Base-by-base conservation (phyloP, 2,113 vertebrate species). In the Clarias batrachus region DNA sequence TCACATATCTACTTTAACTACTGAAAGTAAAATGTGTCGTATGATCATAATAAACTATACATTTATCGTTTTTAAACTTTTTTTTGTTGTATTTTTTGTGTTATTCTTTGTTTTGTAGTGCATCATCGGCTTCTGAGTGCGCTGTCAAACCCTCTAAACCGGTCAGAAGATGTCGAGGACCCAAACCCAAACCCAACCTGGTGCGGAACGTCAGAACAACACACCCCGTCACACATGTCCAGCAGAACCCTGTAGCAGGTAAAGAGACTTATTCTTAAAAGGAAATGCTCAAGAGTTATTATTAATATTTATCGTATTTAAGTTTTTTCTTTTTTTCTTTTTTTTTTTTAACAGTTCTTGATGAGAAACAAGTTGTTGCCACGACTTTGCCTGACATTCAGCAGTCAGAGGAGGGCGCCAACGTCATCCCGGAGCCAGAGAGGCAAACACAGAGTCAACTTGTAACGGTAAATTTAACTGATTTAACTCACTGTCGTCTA, bases 151-250 rank as follows among this genome's bases (percentile, higher is more conserved):
- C 88, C 80, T 48, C 77, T 78, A 65, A 81, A 19, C 89, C 25
- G 52, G n/a, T 33, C 78, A 86, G 88, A 9, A 90, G 92, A 85
- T 85, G 81, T 21, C 89, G 92, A 0, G 91, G 91, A 3, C 82
- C 86, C 68, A 92, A 88, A 89, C 85, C 91, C 41, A 93, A 88
- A 89, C 94, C 94, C n/a, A 93, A 92, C 71, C 86, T 94, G 30
- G 41, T 68, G 11, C 86, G 63, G 25, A 76, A 27, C 62, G 12
- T 71, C 65, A 88, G 71, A 86, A n/a, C 52, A 59, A 5, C 65
- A 41, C 65, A 8, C 8, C 4, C 30, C 10, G 56, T 30, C 30
- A 10, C 63, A n/a, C 73, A 68, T 23, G 59, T 30, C 21, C 37
- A 52, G 1, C 63, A 83, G 86, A 81, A 56, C 70, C n/a, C 41